Conservation (phyloP, 2,888 invertebrate genomes). For the Parapristionchus giblindavisi region DNA sequence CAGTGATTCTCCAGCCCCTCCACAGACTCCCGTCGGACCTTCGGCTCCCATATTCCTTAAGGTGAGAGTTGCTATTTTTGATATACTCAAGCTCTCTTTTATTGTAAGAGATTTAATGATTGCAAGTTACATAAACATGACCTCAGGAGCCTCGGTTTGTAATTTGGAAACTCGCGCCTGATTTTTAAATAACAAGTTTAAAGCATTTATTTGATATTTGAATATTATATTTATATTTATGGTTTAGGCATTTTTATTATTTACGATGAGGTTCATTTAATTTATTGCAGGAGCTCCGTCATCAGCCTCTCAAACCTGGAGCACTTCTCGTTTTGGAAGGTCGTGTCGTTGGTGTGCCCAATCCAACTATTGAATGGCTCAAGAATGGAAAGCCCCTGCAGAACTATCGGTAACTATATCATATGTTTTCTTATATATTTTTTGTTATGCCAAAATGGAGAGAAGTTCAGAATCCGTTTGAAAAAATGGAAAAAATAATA, state of each 20-base stretch:
- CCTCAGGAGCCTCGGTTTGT: too few species aligned
- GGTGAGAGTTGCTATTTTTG: constrained; percentile 45
- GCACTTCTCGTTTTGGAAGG: constrained; percentile 35
- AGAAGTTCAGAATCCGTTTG: not conserved
- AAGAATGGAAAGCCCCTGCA: constrained; percentile 80
- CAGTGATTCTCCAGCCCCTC: constrained; percentile 67
- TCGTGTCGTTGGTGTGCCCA: constrained; percentile 87
- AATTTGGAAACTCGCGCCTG: too few species aligned
- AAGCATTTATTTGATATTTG: too few species aligned
- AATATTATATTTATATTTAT: too few species aligned
- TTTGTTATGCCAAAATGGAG: constrained; percentile 7
- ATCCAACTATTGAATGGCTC: constrained; percentile 89
- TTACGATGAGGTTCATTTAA: too few species aligned
- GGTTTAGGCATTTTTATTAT: too few species aligned
- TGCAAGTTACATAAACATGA: too few species aligned
- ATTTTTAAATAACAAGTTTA: too few species aligned
- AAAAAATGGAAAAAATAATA: not conserved
- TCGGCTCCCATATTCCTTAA: constrained; percentile 88
- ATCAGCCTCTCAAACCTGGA: constrained; percentile 28
- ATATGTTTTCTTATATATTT: constrained; percentile 26
- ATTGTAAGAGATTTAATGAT: too few species aligned
- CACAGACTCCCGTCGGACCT: constrained; percentile 69
- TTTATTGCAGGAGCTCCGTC: constrained; percentile 20
- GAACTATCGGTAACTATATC: constrained; percentile 60
- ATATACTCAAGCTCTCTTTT: not conserved